A percentile compares a stretch with the other conserved stretches of the same genome.
These are phyloP conservation scores for Sarcophaga peregrina DNA, from an alignment of 1,140 invertebrate species.

Conservation along the genomic window DNA sequence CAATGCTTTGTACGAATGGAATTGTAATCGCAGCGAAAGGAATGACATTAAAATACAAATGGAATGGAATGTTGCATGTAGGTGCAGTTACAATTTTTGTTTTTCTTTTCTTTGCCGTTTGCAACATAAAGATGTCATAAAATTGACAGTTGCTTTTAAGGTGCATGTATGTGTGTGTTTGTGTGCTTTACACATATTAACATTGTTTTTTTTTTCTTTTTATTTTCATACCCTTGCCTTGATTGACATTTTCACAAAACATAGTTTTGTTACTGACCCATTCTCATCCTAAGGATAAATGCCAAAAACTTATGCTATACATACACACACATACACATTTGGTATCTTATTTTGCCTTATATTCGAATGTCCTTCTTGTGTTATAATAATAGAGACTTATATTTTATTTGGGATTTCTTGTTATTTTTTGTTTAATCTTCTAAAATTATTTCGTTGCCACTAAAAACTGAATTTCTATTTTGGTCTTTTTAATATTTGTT, in stretches of 20 bases:
- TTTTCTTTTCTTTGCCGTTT: no score
- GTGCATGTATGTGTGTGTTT: background rate
- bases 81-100: no score
- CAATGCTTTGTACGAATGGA: background rate
- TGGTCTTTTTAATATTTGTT: background rate
- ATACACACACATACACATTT: background rate
- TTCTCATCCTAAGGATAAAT: background rate
- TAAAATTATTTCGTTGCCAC: slow-evolving; percentile 28
- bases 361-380: background rate
- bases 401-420: background rate
- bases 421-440: background rate
- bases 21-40: background rate
- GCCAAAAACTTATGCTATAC: background rate
- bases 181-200: no score
- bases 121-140: slow-evolving; percentile 34
- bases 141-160: slow-evolving; percentile 36
- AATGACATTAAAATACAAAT: background rate
- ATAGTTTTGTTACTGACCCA: slow-evolving; percentile 52
- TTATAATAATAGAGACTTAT: background rate
- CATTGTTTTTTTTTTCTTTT: no score
- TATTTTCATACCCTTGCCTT: slow-evolving; percentile 40
- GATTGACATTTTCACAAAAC: slow-evolving; percentile 66
- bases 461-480: slow-evolving; percentile 5
- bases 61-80: slow-evolving; percentile 32
- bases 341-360: slow-evolving; percentile 34